phyloP scores from a whole-genome alignment of 2,797 vertebrate genomes.

The Rhyacichthys aspro region DNA sequence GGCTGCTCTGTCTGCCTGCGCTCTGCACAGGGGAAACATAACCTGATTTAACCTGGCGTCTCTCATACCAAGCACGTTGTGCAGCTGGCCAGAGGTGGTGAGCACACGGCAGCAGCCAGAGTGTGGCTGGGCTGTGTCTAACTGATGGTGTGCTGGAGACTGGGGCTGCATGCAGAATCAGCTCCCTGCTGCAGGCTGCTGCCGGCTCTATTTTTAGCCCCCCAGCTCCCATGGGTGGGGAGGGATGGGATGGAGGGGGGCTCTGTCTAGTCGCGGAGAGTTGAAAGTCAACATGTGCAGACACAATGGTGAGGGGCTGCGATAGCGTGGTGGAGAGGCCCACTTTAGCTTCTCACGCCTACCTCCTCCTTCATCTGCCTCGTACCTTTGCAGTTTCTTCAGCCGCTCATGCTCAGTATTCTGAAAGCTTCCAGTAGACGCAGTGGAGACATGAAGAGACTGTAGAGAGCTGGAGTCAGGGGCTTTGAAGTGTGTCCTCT shows the following conservation, averaged over 20 bases:
- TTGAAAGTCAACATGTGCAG: constrained; percentile 80
- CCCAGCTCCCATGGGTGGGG: constrained; percentile 70
- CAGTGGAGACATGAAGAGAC: constrained; percentile 35
- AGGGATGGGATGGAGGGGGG: constrained; percentile 29
- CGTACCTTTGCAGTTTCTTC: constrained; percentile 43
- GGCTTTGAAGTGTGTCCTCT: constrained; percentile 60
- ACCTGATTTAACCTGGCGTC: constrained; percentile 69
- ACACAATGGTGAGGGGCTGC: constrained; percentile 77
- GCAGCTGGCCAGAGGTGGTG: constrained; percentile 70
- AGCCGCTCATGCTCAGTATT: constrained; percentile 39
- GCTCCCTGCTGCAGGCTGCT: constrained; percentile 76
- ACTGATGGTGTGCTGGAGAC: constrained; percentile 70
- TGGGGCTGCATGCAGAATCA: constrained; percentile 80
- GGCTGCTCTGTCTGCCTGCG: constrained; percentile 38
- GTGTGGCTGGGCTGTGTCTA: constrained; percentile 49
- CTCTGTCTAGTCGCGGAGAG: constrained; percentile 77
- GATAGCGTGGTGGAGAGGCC: constrained; percentile 44
- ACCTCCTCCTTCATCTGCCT: constrained; percentile 25
- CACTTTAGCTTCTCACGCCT: constrained; percentile 36
- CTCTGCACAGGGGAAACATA: constrained; percentile 47
- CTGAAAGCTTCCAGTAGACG: constrained; percentile 27
- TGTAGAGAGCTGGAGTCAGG: constrained; percentile 45
- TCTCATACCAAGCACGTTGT: constrained; percentile 37
- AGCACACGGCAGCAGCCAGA: constrained; percentile 54
- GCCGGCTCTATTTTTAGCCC: constrained; percentile 78